Evolutionary conservation across 2,888 invertebrate genomes (phyloP), one percentile per base, ranked within the genome.

Genomic region (Marasmarcha lunaedactyla): DNA sequence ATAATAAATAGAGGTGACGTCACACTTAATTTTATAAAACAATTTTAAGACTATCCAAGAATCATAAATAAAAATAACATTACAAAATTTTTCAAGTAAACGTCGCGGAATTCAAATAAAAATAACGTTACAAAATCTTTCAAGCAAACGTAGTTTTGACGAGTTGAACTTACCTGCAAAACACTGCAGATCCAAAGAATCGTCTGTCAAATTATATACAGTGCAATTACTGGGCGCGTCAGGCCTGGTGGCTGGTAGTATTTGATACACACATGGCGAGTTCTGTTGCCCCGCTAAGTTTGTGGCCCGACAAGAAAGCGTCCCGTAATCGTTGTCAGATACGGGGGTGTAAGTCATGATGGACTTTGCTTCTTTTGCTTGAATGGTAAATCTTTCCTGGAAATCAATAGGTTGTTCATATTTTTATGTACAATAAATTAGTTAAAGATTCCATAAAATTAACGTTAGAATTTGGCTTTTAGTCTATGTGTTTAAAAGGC

Each of bases 211-310:
- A 65, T 93, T 93, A 51, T 89, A 87, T 37, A 92, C 86, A 1
- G 90, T 89, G 67, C 93, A 93, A 66, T 93, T 93, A 50, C 88
- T 86, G 0, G 92, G 92, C 1, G 91, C 86, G 54, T 93, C 92
- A 0, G 93, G 93, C 52, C 89, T 88, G 2, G 92, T 92, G 55
- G 91, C 91, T 0, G 91, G 89, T 51, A 91, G 86, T 45, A 93
- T 84, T 42, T 90, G 90, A 71, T 90, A 92, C 35, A 90, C 84
- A 71, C 93, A 93, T 7, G 93, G 91, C 44, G 87, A 85, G 37
- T 78, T 70, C 65, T 92, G 92, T 45, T 87, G 86, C 1, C 92
- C 92, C 0, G 90, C 90, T 3, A 86, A 66, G 66, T 92, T 93
- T 41, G 85, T 87, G 1, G 91, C 92, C 71, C 90, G 89, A 66